A percentile compares a stretch with the other conserved stretches of the same genome.
phyloP scores from a whole-genome alignment of 2,113 vertebrate species.

The Onychostoma macrolepis region DNA sequence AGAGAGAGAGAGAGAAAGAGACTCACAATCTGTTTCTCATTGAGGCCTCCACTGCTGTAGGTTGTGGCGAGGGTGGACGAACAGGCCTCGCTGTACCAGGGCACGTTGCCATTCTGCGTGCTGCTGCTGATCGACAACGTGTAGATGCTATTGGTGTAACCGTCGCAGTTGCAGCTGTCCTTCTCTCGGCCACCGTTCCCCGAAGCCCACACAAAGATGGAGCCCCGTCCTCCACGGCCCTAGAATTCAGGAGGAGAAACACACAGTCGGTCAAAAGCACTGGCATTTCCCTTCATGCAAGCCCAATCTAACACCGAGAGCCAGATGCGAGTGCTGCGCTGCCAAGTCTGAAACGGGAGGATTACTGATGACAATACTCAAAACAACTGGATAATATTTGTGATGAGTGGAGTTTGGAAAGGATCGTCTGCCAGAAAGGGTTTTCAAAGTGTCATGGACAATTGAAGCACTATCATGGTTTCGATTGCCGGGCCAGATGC shows the following conservation, averaged over 20 bases:
- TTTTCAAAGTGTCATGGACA: conserved; percentile 9
- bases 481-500: conserved; percentile 1
- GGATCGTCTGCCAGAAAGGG: neutral
- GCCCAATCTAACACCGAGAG: neutral
- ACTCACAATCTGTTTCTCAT: conserved; percentile 91
- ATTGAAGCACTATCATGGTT: conserved; percentile 8
- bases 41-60: conserved; percentile 88
- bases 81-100: conserved; percentile 92
- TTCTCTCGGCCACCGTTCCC: conserved; percentile 86
- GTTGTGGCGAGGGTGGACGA: conserved; percentile 90
- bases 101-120: conserved; percentile 83
- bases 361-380: neutral
- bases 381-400: conserved; percentile 21
- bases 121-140: conserved; percentile 89
- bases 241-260: conserved; percentile 59
- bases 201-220: conserved; percentile 84
- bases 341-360: conserved; percentile 14
- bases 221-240: conserved; percentile 81
- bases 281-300: neutral
- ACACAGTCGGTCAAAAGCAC: neutral
- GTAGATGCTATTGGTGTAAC: conserved; percentile 93
- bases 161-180: conserved; percentile 90
- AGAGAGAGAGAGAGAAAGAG: neutral
- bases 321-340: conserved; percentile 13
- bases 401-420: neutral